A percentile compares a stretch with the other conserved stretches of the same genome.
Conservation (phyloP, 2,888 invertebrate genomes). For the Steinernema hermaphroditum region DNA sequence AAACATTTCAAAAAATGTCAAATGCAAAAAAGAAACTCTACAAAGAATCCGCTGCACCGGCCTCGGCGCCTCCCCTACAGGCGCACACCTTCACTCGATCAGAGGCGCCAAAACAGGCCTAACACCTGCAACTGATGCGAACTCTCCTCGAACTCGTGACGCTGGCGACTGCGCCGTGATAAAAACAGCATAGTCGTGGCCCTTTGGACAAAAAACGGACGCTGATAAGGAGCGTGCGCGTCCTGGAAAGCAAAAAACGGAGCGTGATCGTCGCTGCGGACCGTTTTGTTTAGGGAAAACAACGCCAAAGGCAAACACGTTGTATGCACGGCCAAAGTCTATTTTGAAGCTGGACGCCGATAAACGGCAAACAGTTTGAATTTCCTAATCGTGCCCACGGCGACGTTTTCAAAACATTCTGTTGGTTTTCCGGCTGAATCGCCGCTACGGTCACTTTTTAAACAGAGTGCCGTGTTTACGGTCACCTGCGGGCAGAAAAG, state of each 20-base stretch:
- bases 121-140: not conserved
- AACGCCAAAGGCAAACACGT: not conserved
- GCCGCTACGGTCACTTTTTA: not conserved
- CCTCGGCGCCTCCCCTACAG: too few species aligned
- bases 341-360: conserved; percentile 14
- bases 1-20: too few species aligned
- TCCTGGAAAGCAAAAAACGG: conserved; percentile 7
- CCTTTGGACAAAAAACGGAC: not conserved
- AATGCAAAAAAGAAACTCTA: too few species aligned
- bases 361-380: conserved; percentile 23
- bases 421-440: not conserved
- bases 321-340: not conserved
- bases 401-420: conserved; percentile 1
- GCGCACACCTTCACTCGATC: too few species aligned
- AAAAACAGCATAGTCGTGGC: not conserved
- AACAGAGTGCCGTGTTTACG: not conserved
- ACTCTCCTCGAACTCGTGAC: not conserved
- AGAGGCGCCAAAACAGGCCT: too few species aligned
- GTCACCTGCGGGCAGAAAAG: too few species aligned
- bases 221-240: not conserved
- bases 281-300: conserved; percentile 1
- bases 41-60: too few species aligned
- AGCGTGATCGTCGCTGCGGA: conserved; percentile 1
- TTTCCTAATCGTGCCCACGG: conserved; percentile 6
- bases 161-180: not conserved